Base-by-base conservation (phyloP, 2,888 invertebrate species). In the Phasia obesa region DNA sequence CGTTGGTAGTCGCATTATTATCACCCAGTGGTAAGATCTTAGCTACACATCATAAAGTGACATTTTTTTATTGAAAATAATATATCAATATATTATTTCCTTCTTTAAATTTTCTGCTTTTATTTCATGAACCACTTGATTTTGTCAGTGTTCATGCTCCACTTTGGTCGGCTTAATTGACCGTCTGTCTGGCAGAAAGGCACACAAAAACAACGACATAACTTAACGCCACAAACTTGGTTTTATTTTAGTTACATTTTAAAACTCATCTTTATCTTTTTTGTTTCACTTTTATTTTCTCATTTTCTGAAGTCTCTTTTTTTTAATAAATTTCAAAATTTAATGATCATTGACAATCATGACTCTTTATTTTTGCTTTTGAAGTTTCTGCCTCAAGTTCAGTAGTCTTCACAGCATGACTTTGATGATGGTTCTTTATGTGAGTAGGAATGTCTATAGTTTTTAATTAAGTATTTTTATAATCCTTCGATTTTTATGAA, bases 401-500 rank as follows among this genome's bases (percentile, higher is more conserved):
- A 53, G 78, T 73, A 73, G 59, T 57, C 51, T 15, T 19, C 49
- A 19, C 49, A 67, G 53, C 59, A 60, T 47, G 75, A 15, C 19
- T 53, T 59, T 31, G 7, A 15, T 15, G 21, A 7, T 57, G 44
- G 19, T 25, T 42, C 47, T 38, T 53, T 73, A 5, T 51, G 35
- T 5, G n/a, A 71, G 15, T n/a, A 13, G 23, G 7, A 31, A 57
- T 13, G 21, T 38, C 19, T 67, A 55, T 27, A 38, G 60, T 67
- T 71, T 82, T 75, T 74, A 78, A 74, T 82, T 74, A 74, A 74
- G 59, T 53, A 47, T 55, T 59, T 44, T 70, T 78, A 75, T 82
- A 78, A 78, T 79, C 70, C 57, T 78, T 51, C 17, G 59, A 75
- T 47, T 78, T 79, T 79, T 83, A 83, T 82, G 74, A 44, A 25